Evolutionary conservation across 1,140 invertebrate species (phyloP).

Genomic region (Drosophila busckii): DNA sequence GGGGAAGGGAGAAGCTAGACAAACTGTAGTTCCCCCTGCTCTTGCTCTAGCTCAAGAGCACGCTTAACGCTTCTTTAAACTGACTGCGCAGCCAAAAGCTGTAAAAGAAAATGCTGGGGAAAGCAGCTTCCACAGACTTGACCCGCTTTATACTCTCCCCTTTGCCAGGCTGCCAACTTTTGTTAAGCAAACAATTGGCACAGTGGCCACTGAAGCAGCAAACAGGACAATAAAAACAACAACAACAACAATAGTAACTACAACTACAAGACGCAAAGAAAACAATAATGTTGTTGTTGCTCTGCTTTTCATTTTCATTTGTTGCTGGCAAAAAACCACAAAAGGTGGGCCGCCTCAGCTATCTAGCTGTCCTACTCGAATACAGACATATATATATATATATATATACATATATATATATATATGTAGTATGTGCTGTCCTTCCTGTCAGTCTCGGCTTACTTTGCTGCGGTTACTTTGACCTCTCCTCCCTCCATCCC

Average conservation of each 20-base stretch:
- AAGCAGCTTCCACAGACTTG: slow-evolving; percentile 18
- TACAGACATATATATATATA: too few relatives aligned
- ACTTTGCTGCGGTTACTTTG: slow-evolving; percentile 70
- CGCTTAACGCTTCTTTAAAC: slow-evolving; percentile 71
- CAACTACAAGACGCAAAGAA: slow-evolving; percentile 16
- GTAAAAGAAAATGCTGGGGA: slow-evolving; percentile 45
- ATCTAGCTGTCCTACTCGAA: too few relatives aligned
- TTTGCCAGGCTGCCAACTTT: slow-evolving; percentile 59
- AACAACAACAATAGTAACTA: slow-evolving; percentile 25
- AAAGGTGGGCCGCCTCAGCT: too few relatives aligned
- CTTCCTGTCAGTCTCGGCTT: slow-evolving; percentile 47
- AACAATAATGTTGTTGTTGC: too few relatives aligned
- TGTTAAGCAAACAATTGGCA: slow-evolving; percentile 78
- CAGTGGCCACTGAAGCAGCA: slow-evolving; percentile 46
- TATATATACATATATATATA: too few relatives aligned
- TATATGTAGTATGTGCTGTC: slow-evolving; percentile 1
- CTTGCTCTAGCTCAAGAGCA: too few relatives aligned
- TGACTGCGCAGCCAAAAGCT: slow-evolving; percentile 31
- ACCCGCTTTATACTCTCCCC: slow-evolving; percentile 34
- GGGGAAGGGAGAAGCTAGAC: neutral
- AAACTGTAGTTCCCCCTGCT: neutral
- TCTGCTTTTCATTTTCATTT: too few relatives aligned
- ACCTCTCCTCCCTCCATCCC: neutral
- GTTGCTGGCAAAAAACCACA: too few relatives aligned
- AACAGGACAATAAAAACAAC: slow-evolving; percentile 3